Evolutionary conservation across 2,888 invertebrate genomes (phyloP).

Genomic region (Polyommatus icarus): DNA sequence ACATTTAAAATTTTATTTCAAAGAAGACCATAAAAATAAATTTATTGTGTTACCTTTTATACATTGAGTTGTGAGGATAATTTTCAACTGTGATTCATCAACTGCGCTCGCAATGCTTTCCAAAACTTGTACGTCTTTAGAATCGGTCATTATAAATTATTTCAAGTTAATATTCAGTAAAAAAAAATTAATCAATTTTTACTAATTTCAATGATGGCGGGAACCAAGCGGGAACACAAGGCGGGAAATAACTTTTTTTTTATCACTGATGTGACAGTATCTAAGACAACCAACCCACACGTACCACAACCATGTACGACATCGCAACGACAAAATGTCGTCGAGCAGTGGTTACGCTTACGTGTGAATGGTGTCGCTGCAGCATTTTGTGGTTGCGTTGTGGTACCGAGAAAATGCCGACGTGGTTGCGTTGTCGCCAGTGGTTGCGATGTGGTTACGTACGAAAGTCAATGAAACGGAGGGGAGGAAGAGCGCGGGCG

Average conservation of each 20-base stretch:
- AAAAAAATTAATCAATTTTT: neutral
- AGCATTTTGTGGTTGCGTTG: too few relatives aligned
- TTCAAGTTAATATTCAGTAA: neutral
- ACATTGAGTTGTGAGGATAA: slow-evolving; percentile 58
- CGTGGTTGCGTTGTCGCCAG: too few relatives aligned
- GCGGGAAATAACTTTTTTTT: slow-evolving; percentile 12
- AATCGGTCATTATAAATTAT: slow-evolving; percentile 52
- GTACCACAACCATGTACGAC: too few relatives aligned
- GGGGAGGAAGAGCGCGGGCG: too few relatives aligned
- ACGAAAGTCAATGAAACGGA: too few relatives aligned
- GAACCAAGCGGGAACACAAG: slow-evolving; percentile 14
- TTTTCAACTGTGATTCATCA: slow-evolving; percentile 59
- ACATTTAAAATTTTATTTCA: too few relatives aligned
- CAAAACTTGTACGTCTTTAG: slow-evolving; percentile 55
- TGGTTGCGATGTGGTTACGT: too few relatives aligned
- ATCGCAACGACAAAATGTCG: too few relatives aligned
- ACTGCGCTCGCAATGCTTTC: slow-evolving; percentile 58
- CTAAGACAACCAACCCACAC: too few relatives aligned
- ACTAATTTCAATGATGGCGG: neutral
- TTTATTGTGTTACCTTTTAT: slow-evolving; percentile 57
- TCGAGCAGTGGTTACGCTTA: too few relatives aligned
- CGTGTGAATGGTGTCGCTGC: too few relatives aligned
- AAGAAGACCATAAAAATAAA: neutral
- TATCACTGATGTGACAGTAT: neutral
- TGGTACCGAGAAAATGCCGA: too few relatives aligned